Conservation (phyloP, 2,888 invertebrate genomes). For the Anthrax anthrax region DNA sequence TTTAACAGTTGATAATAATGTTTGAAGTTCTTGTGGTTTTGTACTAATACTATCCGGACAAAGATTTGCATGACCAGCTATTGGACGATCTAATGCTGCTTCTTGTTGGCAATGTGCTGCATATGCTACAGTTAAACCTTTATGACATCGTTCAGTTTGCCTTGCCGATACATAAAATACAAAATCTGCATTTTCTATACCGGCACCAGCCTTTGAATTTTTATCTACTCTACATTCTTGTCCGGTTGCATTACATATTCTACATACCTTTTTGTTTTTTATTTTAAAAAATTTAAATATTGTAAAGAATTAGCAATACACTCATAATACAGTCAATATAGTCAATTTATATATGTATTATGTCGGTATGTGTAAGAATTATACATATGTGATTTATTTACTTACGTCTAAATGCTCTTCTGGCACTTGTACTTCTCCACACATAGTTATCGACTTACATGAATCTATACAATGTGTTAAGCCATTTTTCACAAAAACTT, state of each 20-base stretch:
- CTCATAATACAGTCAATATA: too few relatives aligned
- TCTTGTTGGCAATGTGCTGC: constrained; percentile 99
- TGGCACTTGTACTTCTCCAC: constrained; percentile 91
- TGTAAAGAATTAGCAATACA: not conserved
- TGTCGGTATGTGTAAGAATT: too few relatives aligned
- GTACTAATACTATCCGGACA: constrained; percentile 91
- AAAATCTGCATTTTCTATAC: constrained; percentile 78
- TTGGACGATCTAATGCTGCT: constrained; percentile 83
- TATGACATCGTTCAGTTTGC: constrained; percentile 82
- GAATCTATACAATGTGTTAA: constrained; percentile 76
- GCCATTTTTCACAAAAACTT: constrained; percentile 72
- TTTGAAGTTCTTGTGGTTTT: constrained; percentile 79
- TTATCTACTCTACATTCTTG: constrained; percentile 55
- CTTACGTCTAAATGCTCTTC: constrained; percentile 84
- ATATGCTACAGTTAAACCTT: constrained; percentile 87
- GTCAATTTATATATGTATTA: too few relatives aligned
- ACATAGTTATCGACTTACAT: constrained; percentile 75
- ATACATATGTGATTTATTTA: constrained; percentile 13
- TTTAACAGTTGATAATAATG: constrained; percentile 87
- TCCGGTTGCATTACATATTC: constrained; percentile 75
- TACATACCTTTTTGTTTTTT: constrained; percentile 50
- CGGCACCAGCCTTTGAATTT: constrained; percentile 43
- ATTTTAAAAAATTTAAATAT: not conserved
- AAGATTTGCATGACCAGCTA: constrained; percentile 97
- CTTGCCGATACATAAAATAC: constrained; percentile 93